phyloP scores from a whole-genome alignment of 2,888 invertebrate genomes.

The Dicycla oo region DNA sequence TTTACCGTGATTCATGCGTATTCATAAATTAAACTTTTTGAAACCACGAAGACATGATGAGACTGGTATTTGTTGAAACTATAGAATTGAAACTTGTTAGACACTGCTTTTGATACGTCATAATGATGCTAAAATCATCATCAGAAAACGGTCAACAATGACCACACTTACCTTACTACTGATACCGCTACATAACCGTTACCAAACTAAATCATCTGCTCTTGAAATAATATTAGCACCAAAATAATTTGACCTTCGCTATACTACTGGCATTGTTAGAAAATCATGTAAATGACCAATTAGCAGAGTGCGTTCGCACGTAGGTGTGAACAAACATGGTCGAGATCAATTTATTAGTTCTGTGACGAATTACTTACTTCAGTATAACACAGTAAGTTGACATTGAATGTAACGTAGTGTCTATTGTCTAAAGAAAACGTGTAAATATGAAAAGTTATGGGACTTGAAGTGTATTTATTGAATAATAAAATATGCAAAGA shows the following conservation, averaged over 20 bases:
- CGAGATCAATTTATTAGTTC: slow-evolving; percentile 20
- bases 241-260: slow-evolving; percentile 14
- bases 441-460: neutral
- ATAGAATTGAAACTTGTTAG: neutral
- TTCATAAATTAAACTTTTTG: neutral
- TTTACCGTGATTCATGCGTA: neutral
- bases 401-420: slow-evolving; percentile 29
- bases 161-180: neutral
- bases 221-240: slow-evolving; percentile 25
- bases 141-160: neutral
- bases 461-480: neutral
- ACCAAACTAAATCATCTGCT: neutral
- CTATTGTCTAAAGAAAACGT: neutral
- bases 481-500: neutral
- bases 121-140: neutral
- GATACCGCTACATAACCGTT: neutral
- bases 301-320: slow-evolving; percentile 15
- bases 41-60: neutral
- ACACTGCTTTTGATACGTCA: neutral
- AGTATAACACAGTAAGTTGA: slow-evolving; percentile 28
- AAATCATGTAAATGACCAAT: slow-evolving; percentile 24
- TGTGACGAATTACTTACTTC: slow-evolving; percentile 24
- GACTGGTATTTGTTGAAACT: neutral
- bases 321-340: slow-evolving; percentile 43
- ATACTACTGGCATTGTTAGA: neutral